These are phyloP conservation scores for Thymelicus acteon DNA, from an alignment of 2,888 invertebrate genomes.

Conservation along the genomic window DNA sequence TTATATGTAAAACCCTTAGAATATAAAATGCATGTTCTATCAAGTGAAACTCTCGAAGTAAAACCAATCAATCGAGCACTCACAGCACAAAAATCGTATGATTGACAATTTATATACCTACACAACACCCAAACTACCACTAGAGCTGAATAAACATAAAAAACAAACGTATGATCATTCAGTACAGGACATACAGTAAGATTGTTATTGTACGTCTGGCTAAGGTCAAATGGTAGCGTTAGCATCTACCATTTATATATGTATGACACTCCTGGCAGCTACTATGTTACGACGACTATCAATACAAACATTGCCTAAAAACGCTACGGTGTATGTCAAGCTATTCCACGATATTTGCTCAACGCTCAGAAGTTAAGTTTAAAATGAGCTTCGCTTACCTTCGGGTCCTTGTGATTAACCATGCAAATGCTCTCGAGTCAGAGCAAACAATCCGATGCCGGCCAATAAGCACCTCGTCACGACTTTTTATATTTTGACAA, in stretches of 20 bases:
- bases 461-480: slow-evolving; percentile 21
- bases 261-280: slow-evolving; percentile 12
- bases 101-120: slow-evolving; percentile 26
- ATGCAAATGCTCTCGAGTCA: slow-evolving; percentile 18
- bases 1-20: neutral
- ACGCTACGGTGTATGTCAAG: neutral
- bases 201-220: slow-evolving; percentile 16
- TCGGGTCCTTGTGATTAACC: slow-evolving; percentile 13
- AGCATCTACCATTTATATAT: slow-evolving; percentile 3
- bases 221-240: slow-evolving; percentile 24
- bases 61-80: slow-evolving; percentile 17
- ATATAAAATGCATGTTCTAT: no score
- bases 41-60: no score
- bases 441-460: slow-evolving; percentile 14
- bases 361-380: slow-evolving; percentile 9
- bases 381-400: slow-evolving; percentile 16
- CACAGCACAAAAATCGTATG: slow-evolving; percentile 17
- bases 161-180: slow-evolving; percentile 12
- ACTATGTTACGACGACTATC: slow-evolving; percentile 9
- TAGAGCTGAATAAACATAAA: slow-evolving; percentile 26
- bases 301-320: slow-evolving; percentile 4
- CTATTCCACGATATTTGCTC: slow-evolving; percentile 7
- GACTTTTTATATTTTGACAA: slow-evolving; percentile 22
- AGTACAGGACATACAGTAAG: neutral
- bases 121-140: neutral